A percentile compares a stretch with the other conserved stretches of the same genome.
These are phyloP conservation scores for Carassius gibelio DNA, from an alignment of 2,113 vertebrate genomes.

Conservation along the genomic window DNA sequence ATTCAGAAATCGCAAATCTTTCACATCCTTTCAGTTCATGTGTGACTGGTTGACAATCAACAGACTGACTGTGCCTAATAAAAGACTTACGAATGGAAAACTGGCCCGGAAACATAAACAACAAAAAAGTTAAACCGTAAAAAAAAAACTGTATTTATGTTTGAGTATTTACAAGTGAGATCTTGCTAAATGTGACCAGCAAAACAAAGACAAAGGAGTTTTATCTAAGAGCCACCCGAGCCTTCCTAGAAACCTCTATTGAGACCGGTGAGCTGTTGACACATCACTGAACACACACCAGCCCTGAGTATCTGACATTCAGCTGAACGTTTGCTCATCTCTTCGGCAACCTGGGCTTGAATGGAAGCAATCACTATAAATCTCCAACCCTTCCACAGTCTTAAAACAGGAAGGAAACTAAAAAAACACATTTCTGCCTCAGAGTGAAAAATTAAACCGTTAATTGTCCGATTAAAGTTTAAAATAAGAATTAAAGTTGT, in stretches of 20 bases:
- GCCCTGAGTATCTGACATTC: constrained; percentile 11
- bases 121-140: background rate
- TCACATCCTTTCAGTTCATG: background rate
- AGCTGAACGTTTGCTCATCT: constrained; percentile 43
- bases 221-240: constrained; percentile 30
- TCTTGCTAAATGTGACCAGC: background rate
- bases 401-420: background rate
- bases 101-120: background rate
- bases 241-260: background rate
- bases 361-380: constrained; percentile 23
- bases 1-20: constrained; percentile 26
- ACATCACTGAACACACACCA: constrained; percentile 30
- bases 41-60: background rate
- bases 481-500: background rate
- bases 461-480: background rate
- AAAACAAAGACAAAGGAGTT: constrained; percentile 14
- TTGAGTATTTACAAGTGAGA: background rate
- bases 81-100: background rate
- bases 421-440: background rate
- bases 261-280: constrained; percentile 41
- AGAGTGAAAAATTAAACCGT: background rate
- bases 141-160: background rate
- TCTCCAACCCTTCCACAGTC: background rate
- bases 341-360: constrained; percentile 38
- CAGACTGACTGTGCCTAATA: background rate